Evolutionary conservation across 2,797 vertebrate genomes (phyloP).

Genomic region (Malacoraja senta): DNA sequence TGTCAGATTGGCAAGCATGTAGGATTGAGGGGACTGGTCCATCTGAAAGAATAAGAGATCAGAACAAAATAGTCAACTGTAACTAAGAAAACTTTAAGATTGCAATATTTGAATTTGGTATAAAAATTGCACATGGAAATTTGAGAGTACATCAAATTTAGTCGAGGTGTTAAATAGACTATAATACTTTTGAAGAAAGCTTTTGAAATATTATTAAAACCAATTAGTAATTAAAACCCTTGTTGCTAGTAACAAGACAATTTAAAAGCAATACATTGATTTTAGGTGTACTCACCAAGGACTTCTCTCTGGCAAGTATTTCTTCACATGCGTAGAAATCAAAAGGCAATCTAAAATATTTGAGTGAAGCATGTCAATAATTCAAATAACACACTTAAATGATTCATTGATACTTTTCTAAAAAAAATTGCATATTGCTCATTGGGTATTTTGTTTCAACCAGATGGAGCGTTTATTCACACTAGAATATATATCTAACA

Average conservation of each 20-base stretch:
- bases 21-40: conserved; percentile 89
- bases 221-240: background rate
- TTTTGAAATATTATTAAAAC: background rate
- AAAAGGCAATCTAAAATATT: conserved; percentile 4
- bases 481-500: background rate
- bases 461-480: background rate
- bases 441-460: background rate
- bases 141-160: background rate
- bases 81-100: conserved; percentile 10
- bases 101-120: conserved; percentile 11
- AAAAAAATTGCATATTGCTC: background rate
- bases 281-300: background rate
- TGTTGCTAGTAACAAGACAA: background rate
- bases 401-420: background rate
- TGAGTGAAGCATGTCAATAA: background rate
- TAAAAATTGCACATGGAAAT: background rate
- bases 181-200: background rate
- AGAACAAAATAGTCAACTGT: background rate
- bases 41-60: conserved; percentile 64
- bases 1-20: conserved; percentile 94
- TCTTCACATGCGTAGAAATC: background rate
- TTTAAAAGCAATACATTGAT: background rate
- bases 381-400: background rate
- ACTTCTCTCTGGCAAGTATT: background rate
- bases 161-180: background rate